Evolutionary conservation across 2,113 vertebrate genomes (phyloP), one percentile per base, ranked within the genome.

Genomic region (Circaetus cinerascens): DNA sequence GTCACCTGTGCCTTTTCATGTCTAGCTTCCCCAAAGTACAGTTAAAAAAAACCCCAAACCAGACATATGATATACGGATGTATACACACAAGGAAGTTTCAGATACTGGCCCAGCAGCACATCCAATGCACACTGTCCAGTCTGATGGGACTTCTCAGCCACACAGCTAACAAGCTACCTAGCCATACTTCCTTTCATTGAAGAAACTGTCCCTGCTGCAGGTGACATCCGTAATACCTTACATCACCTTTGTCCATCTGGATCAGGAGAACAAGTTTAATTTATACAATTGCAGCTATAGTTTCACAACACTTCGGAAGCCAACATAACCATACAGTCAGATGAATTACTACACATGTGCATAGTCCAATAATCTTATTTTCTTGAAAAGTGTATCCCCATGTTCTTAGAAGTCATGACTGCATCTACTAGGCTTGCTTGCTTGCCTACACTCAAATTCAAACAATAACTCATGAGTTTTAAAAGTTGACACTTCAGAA

Each of bases 41-140:
- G 45, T 10, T 67, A 30, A 46, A 46, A 87, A 87, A 46, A 78
- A 15, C 4, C 19, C 41, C 29, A 72, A 69, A 53, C 19, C 20
- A 84, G 60, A 60, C 4, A 41, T 5, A 41, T 1, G 4, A 62
- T 63, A 55, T 15, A 40, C 3, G 3, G 9, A 18, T 1, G 2
- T 15, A 25, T 18, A 46, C 9, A 53, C 26, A 71, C 6, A 77
- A 23, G 26, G 16, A 83, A 56, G 27, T 36, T 51, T 27, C 18
- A 69, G 62, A 50, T 55, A 55, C 0, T 46, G 55, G 50, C 38
- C 16, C 51, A 86, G 79, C 13, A 73, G 72, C 29, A 34, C 57
- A 66, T 7, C 64, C 71, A 48, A 8, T 14, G 32, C 19, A 50
- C 23, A 26, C 36, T 30, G 20, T 20, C 46, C 48, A 69, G 55